Conservation (phyloP, 2,797 vertebrate species). For the Centropyge bicolor region DNA sequence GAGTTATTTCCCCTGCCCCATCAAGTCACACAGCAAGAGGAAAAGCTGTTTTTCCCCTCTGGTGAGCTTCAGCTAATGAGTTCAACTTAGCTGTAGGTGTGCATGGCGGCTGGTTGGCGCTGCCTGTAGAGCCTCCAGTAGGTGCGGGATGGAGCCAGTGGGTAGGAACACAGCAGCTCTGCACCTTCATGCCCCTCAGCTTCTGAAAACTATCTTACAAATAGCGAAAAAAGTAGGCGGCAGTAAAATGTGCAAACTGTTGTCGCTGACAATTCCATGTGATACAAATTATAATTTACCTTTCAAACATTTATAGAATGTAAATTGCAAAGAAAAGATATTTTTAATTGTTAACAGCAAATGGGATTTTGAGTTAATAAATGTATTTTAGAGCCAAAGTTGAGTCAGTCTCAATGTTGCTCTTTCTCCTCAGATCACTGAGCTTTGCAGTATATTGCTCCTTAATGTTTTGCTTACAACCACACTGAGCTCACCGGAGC, state of each 20-base stretch:
- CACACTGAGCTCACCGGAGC: not conserved
- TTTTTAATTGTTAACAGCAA: not conserved
- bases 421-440: not conserved
- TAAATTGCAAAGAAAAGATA: not conserved
- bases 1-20: constrained; percentile 58
- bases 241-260: constrained; percentile 1
- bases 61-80: constrained; percentile 74
- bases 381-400: not conserved
- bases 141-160: constrained; percentile 49
- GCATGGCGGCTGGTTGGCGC: constrained; percentile 45
- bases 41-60: constrained; percentile 68
- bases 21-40: constrained; percentile 56
- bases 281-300: not conserved
- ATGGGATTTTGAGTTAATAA: not conserved
- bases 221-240: not conserved
- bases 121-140: constrained; percentile 54
- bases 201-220: constrained; percentile 29
- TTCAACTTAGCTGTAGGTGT: constrained; percentile 65
- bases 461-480: not conserved
- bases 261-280: not conserved
- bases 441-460: not conserved
- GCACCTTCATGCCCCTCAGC: constrained; percentile 23
- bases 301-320: constrained; percentile 1
- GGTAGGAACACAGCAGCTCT: constrained; percentile 41
- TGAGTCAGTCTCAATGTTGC: not conserved